Percentiles rank a stretch among this genome's conserved stretches.
Evolutionary conservation across 2,797 vertebrate genomes (phyloP).

Genomic region (Saxicola maurus): DNA sequence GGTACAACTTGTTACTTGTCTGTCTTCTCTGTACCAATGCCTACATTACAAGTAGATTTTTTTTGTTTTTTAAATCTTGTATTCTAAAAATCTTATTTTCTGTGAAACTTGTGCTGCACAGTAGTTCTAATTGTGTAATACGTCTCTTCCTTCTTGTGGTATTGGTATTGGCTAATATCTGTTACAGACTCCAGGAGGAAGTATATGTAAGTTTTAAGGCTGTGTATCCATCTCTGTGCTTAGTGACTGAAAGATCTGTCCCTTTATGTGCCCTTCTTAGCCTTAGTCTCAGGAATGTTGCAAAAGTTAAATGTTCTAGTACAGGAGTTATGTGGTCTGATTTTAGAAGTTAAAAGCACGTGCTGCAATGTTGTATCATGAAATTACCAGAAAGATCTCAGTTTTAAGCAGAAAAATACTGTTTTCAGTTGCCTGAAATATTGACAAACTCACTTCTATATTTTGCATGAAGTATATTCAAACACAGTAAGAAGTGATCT

Average conservation of each 20-base stretch:
- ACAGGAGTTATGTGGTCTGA: neutral
- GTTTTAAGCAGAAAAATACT: neutral
- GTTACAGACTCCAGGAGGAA: neutral
- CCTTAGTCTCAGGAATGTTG: neutral
- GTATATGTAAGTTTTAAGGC: neutral
- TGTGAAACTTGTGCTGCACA: neutral
- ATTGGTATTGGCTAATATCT: neutral
- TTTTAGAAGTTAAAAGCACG: neutral
- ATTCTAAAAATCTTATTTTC: neutral
- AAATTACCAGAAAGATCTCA: neutral
- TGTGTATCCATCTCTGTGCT: neutral
- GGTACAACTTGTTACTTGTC: neutral
- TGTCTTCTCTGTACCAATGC: neutral
- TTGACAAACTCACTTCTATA: neutral
- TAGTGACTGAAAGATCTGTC: neutral
- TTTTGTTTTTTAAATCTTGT: neutral
- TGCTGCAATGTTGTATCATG: neutral
- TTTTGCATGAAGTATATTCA: neutral
- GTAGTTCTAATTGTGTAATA: neutral
- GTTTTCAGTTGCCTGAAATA: neutral
- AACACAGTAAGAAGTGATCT: neutral
- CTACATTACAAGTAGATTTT: neutral
- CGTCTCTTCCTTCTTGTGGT: neutral
- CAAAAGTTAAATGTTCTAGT: neutral
- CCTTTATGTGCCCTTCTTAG: neutral